Conservation (phyloP, 2,888 invertebrate species). For the Keiferia lycopersicella region DNA sequence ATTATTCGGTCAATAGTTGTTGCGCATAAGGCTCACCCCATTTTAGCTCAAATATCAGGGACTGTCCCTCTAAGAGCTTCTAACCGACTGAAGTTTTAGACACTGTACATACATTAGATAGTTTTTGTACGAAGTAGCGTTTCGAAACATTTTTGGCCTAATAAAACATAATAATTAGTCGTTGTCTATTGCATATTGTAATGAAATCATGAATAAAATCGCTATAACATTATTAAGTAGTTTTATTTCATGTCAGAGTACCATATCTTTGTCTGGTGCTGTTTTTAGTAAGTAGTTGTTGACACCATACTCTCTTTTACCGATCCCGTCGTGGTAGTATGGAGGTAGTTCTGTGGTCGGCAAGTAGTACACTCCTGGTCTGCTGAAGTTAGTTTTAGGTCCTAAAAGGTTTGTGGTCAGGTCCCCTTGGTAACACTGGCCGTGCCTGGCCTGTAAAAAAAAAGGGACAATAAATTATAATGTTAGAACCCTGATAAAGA, state of each 20-base stretch:
- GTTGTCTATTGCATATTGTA: conserved; percentile 59
- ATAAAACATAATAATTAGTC: conserved; percentile 57
- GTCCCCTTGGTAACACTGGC: conserved; percentile 54
- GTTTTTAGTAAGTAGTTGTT: conserved; percentile 56
- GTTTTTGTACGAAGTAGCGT: conserved; percentile 55
- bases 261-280: conserved; percentile 58
- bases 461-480: too few relatives aligned
- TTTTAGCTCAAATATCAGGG: conserved; percentile 52
- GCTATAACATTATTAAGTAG: conserved; percentile 43
- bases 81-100: conserved; percentile 30
- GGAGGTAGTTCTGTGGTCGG: conserved; percentile 56
- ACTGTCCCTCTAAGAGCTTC: conserved; percentile 38
- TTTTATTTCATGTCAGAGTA: conserved; percentile 45
- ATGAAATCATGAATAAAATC: conserved; percentile 58
- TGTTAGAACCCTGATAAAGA: too few relatives aligned
- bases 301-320: conserved; percentile 46
- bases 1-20: too few relatives aligned
- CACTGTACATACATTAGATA: conserved; percentile 45
- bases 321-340: conserved; percentile 57
- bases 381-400: conserved; percentile 60
- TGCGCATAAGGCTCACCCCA: conserved; percentile 38
- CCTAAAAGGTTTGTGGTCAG: conserved; percentile 56
- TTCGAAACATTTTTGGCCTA: conserved; percentile 43
- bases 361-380: conserved; percentile 64
- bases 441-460: conserved; percentile 48